Evolutionary conservation across 2,113 vertebrate genomes (phyloP), one percentile per base, ranked within the genome.

Genomic region (Eleginops maclovinus): DNA sequence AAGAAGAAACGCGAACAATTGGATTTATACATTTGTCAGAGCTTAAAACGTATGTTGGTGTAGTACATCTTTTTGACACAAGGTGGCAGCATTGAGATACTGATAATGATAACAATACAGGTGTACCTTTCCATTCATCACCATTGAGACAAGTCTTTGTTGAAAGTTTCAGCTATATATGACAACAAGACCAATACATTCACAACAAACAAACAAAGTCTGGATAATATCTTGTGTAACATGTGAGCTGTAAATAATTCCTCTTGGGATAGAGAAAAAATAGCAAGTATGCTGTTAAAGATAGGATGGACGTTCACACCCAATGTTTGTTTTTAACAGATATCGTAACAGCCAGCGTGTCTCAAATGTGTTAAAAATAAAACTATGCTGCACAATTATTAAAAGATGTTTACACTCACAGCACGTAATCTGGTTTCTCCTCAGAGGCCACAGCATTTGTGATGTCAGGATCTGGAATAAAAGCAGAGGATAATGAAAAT

Each of bases 391-490:
- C 44, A 44, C 24, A 0, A 24, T 72, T 56, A 31, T 51, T 0
- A 67, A 51, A 70, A 75, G 19, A 58, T 63, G 47, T 87, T 78
- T 51, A 70, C 13, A 93, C 93, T 92, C 67, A 94, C 93, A 87
- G 79, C 43, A 92, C 81, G 54, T 93, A 93, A 84, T 93, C 91
- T 0, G 89, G 93, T 76, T 92, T 94, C 79, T 91, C 89, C 63
- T 91, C 91, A 41, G 82, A 91, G 72, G 28, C 81, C 63, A 79
- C 78, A 54, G 68, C 75, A 22, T 87, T 82, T 63, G 75, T 88
- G 69, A 88, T 87, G 63, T 89, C 84, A 51, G 82, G 61, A 89
- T 89, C 93, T 93, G 85, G 16, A 87, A 77, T 62, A 63, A 79
- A 77, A 59, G 26, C 3, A 62, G 0, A 31, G 60, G 24, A 79